Evolutionary conservation across 2,113 vertebrate genomes (phyloP), one percentile per base, ranked within the genome.

Genomic region (Rhipidura dahli): DNA sequence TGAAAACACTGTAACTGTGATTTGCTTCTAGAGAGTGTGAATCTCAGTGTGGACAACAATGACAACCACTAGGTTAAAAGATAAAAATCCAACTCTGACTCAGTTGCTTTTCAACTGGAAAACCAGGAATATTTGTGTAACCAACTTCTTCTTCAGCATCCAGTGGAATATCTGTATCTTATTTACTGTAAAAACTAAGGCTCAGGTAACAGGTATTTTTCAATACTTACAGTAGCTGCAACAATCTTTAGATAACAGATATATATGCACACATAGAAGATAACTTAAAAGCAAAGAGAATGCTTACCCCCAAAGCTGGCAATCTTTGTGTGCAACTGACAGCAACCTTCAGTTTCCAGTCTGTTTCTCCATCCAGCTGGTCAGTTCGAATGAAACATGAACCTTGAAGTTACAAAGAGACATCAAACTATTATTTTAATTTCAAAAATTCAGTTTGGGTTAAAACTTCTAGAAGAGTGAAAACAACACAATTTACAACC

Each of bases 291-390:
- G 26, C 13, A 24, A 57, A 61, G 3, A 42, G 23, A 63, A 64
- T 28, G 40, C 98, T 95, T 98, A 99, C 99, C 98, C 99, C 99
- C 39, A 99, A 95, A 44, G 99, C 98, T 12, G 99, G 98, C 9
- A 99, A 98, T 66, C 99, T 98, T 56, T 99, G 99, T 2, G 99
- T 99, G 97, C 99, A 99, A 91, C 97, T 98, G 42, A 99, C 99
- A 5, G 99, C 98, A 50, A 99, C 98, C 96, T 99, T 99, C 92
- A 99, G 98, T 87, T 99, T 99, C 99, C 99, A 99, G 97, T 99
- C 99, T 1, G 99, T 99, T 93, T 99, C 99, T 69, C 99, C 99
- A 61, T 99, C 99, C 5, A 99, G 98, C 96, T 99, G 99, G 89
- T 99, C 99, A 13, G 99, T 99, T 82, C 99, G 98, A 97, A 99